phyloP scores from a whole-genome alignment of 2,888 invertebrate genomes.

The Pollenia amentaria region DNA sequence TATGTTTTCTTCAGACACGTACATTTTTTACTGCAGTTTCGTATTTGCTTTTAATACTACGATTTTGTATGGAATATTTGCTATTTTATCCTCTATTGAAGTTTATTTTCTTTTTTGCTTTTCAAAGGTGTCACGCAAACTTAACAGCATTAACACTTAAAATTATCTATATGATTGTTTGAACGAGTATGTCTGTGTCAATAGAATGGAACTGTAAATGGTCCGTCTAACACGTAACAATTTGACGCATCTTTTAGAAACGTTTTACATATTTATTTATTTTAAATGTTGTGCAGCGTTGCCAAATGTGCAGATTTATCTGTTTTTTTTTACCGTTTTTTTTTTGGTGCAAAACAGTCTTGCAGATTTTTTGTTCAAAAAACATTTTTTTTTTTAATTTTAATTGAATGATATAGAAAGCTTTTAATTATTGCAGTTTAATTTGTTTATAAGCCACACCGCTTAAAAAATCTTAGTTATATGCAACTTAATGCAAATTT shows the following conservation, averaged over 20 bases:
- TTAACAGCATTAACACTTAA: constrained; percentile 56
- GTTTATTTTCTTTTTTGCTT: background rate
- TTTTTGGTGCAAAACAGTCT: no score
- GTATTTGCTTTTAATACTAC: constrained; percentile 15
- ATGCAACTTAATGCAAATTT: no score
- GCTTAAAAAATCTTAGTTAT: no score
- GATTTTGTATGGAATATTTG: constrained; percentile 15
- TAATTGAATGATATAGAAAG: no score
- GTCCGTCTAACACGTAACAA: constrained; percentile 46
- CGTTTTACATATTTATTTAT: constrained; percentile 31
- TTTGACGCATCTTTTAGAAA: constrained; percentile 49
- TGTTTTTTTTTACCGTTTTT: no score
- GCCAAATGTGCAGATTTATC: no score
- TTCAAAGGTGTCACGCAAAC: constrained; percentile 57
- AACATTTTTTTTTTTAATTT: background rate
- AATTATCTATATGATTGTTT: constrained; percentile 20
- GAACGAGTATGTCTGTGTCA: background rate
- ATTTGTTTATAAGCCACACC: no score
- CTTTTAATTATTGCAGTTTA: no score
- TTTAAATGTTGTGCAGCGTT: no score
- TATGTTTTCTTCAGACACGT: constrained; percentile 40
- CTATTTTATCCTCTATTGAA: constrained; percentile 8
- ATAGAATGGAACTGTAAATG: constrained; percentile 14
- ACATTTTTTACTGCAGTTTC: constrained; percentile 44
- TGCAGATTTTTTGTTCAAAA: constrained; percentile 5